phyloP scores from a whole-genome alignment of 2,797 vertebrate species.

The Percopsis omiscomaycus region DNA sequence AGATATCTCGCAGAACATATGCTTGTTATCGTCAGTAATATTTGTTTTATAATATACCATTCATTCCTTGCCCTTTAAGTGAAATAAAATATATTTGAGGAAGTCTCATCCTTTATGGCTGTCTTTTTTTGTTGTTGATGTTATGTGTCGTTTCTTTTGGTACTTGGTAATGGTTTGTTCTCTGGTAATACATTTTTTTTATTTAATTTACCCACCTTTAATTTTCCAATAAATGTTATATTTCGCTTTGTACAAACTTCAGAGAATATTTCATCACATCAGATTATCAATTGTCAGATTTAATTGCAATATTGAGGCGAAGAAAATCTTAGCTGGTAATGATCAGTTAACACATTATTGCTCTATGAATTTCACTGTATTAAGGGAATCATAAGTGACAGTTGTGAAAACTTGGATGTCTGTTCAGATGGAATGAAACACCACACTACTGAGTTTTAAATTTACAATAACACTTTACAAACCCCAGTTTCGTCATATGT shows the following conservation, averaged over 20 bases:
- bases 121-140: constrained; percentile 2
- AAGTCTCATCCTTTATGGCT: constrained; percentile 33
- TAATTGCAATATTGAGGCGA: no score
- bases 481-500: background rate
- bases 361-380: background rate
- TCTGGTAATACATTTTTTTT: no score
- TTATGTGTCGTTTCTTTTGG: constrained; percentile 25
- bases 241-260: no score
- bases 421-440: constrained; percentile 7
- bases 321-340: background rate
- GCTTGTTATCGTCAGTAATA: constrained; percentile 49
- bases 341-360: constrained; percentile 1
- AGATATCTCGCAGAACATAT: constrained; percentile 40
- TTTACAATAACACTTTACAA: background rate
- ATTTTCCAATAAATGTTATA: no score
- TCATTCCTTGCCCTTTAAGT: constrained; percentile 54
- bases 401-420: constrained; percentile 17
- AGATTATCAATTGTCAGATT: no score
- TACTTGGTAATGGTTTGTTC: constrained; percentile 23
- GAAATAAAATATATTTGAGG: constrained; percentile 53
- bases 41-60: constrained; percentile 52
- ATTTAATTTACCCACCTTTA: no score
- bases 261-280: constrained; percentile 10
- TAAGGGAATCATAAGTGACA: constrained; percentile 8
- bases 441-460: background rate